These are phyloP conservation scores for Ceyx cyanopectus DNA, from an alignment of 2,113 vertebrate species.

Conservation along the genomic window DNA sequence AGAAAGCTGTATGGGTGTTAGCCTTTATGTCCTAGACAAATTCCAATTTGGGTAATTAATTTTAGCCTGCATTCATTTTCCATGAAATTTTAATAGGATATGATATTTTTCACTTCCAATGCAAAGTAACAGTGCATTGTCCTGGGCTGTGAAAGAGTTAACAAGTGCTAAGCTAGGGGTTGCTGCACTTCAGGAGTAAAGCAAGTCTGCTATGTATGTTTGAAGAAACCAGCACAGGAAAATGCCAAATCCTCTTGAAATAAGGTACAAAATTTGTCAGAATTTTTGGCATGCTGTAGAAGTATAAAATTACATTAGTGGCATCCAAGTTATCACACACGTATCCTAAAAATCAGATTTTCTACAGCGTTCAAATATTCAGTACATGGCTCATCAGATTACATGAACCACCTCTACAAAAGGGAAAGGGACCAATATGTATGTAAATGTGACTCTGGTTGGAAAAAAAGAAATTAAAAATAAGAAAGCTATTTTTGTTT, in stretches of 20 bases:
- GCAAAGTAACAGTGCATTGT: neutral
- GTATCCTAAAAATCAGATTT: slow-evolving; percentile 26
- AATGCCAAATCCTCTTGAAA: slow-evolving; percentile 17
- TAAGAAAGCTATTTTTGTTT: slow-evolving; percentile 26
- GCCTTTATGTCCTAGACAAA: slow-evolving; percentile 30
- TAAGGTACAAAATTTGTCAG: slow-evolving; percentile 49
- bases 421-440: slow-evolving; percentile 66
- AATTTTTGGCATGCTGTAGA: slow-evolving; percentile 28
- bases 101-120: neutral
- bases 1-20: neutral
- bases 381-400: slow-evolving; percentile 46
- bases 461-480: neutral
- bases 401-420: slow-evolving; percentile 57
- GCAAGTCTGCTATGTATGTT: neutral
- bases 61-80: slow-evolving; percentile 27
- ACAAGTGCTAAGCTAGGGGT: neutral
- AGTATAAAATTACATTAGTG: slow-evolving; percentile 17
- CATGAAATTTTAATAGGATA: slow-evolving; percentile 54
- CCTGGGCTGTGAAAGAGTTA: slow-evolving; percentile 38
- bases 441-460: slow-evolving; percentile 59
- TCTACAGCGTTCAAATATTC: neutral
- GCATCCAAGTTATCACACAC: neutral
- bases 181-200: neutral
- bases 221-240: slow-evolving; percentile 20
- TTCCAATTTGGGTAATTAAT: slow-evolving; percentile 54